A percentile compares a stretch with the other conserved stretches of the same genome.
Evolutionary conservation across 92 coral and sea anemone genomes (phyloP).

Genomic region (Paramuricea clavata): DNA sequence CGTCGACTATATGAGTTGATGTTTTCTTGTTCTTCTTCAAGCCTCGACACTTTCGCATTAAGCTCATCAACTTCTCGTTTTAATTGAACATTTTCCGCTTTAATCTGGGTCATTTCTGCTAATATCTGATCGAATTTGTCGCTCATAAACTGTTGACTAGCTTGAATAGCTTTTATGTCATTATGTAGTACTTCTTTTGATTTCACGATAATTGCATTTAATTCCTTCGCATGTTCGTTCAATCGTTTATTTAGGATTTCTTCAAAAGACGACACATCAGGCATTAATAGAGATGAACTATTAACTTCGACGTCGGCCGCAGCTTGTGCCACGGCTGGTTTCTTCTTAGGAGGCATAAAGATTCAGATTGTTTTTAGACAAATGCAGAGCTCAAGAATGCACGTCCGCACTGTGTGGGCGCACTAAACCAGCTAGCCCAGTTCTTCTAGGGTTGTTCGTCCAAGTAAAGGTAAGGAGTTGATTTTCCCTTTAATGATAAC

Average conservation of each 20-base stretch:
- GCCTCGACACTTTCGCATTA: background rate
- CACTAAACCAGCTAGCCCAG: no score
- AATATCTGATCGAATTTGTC: background rate
- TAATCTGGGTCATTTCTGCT: background rate
- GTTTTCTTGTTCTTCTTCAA: conserved; percentile 3
- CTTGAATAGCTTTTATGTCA: conserved; percentile 1
- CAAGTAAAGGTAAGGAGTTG: no score
- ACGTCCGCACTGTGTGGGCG: background rate
- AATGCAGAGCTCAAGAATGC: background rate
- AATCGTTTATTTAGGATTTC: background rate
- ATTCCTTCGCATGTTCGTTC: background rate
- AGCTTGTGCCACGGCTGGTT: background rate
- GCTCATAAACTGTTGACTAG: conserved; percentile 16
- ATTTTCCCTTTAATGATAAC: no score
- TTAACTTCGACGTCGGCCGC: no score
- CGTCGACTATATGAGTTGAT: conserved; percentile 10
- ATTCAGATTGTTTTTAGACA: background rate
- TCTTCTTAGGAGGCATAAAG: background rate
- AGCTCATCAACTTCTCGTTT: background rate
- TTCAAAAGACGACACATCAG: background rate
- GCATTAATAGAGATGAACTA: background rate
- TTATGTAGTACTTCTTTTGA: background rate
- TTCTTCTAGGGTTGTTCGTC: no score
- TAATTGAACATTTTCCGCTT: background rate
- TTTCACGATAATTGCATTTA: background rate